Evolutionary conservation across 1,140 invertebrate genomes (phyloP), one percentile per base, ranked within the genome.

Genomic region (Microplitis mediator): DNA sequence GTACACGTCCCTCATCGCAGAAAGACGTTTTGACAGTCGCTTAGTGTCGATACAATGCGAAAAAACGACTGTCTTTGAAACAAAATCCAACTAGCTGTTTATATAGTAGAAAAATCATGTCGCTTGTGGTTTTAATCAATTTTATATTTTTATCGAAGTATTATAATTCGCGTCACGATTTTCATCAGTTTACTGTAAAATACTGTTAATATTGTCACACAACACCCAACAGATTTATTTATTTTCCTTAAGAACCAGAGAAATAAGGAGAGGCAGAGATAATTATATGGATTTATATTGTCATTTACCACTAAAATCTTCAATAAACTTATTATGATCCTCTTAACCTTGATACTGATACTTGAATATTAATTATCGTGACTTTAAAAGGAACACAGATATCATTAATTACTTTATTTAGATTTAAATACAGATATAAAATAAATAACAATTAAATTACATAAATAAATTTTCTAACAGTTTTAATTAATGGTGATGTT

Each of bases 31-130:
- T 32, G 54, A 60, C n/a, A 58, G 51, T 60, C 6, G 36, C 4
- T 54, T 45, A 45, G 39, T 45, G 5, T 45, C 39, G 11, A 45
- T 11, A 9, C 6, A 11, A 45, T 45, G 39, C 39, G 11, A 45
- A 45, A 9, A 45, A 34, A 71, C 74, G 51, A 74, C 69, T 74
- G 72, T 72, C 69, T 67, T 50, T 9, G 11, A 31, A 31, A 14
- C 36, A 4, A 4, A 11, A 50, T 35, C n/a, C 71, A 58, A 50
- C 61, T 66, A 64, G 5, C 56, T 70, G 72, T 79, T 85, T 86
- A 86, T 86, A 86, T 84, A 82, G 79, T 79, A 77, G 66, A 75
- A 75, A 73, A 86, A 80, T 83, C 79, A 85, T 86, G 84, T 80
- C 83, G 78, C 65, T 73, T 73, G 70, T 63, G 71, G 75, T 65